Conservation (phyloP, 2,888 invertebrate species). For the Cheilosia pagana region DNA sequence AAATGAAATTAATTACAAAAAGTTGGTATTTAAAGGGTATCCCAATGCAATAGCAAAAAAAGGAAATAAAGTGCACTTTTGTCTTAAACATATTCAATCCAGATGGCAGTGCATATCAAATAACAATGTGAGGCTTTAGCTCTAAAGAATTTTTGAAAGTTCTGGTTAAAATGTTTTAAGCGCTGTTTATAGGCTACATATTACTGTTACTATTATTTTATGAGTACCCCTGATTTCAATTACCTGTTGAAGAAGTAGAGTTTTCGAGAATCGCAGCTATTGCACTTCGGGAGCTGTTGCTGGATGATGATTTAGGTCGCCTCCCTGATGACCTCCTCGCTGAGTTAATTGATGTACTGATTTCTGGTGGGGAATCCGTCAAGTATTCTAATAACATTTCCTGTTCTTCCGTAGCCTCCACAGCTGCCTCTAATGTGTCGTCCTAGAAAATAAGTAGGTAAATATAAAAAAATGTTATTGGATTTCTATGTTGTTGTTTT, state of each 20-base stretch:
- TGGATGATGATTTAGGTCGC: not conserved
- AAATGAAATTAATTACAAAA: not conserved
- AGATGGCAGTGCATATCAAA: no score
- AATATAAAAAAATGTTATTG: not conserved
- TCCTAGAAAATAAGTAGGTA: conserved; percentile 1
- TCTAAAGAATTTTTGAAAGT: no score
- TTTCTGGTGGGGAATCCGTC: not conserved
- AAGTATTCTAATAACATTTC: not conserved
- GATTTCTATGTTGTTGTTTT: not conserved
- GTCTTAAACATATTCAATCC: no score
- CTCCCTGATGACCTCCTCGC: not conserved
- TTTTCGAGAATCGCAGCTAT: conserved; percentile 5
- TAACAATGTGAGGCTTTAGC: no score
- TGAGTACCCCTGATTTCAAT: conserved; percentile 2
- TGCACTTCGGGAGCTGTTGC: not conserved
- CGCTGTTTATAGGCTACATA: no score
- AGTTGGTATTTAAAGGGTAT: not conserved
- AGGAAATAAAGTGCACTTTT: no score
- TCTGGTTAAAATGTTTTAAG: no score
- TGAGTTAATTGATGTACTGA: not conserved
- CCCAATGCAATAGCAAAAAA: not conserved
- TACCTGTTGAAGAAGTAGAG: not conserved
- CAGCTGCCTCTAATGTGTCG: conserved; percentile 10
- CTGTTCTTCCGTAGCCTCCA: conserved; percentile 4
- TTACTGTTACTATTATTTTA: no score